Percentiles rank a stretch among this genome's conserved stretches.
Conservation (phyloP, 1,140 invertebrate species). For the Euwallacea similis region DNA sequence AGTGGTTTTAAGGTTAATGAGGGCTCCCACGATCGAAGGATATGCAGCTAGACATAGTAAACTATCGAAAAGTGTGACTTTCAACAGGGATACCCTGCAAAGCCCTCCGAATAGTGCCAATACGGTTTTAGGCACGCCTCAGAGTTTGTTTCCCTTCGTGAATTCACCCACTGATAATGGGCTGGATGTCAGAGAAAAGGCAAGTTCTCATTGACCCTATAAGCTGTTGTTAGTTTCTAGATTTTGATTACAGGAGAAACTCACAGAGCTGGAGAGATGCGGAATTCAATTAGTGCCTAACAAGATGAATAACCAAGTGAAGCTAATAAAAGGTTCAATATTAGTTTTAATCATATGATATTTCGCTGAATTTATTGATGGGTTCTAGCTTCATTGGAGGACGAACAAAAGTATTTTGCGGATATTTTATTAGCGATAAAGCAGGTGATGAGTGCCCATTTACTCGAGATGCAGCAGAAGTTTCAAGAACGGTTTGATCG, state of each 20-base stretch:
- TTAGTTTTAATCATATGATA: neutral
- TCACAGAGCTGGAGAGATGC: constrained; percentile 44
- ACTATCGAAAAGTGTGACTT: constrained; percentile 85
- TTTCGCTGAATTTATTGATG: neutral
- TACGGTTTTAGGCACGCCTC: constrained; percentile 41
- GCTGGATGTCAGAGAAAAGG: constrained; percentile 25
- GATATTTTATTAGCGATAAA: constrained; percentile 75
- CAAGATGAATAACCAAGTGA: constrained; percentile 50
- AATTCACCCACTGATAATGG: constrained; percentile 39
- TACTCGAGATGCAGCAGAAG: constrained; percentile 67
- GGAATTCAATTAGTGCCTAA: constrained; percentile 47
- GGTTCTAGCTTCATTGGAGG: constrained; percentile 53
- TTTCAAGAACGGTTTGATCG: constrained; percentile 70
- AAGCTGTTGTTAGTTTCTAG: neutral
- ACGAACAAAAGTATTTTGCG: constrained; percentile 75
- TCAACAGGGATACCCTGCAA: constrained; percentile 79
- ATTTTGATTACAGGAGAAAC: constrained; percentile 36
- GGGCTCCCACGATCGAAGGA: constrained; percentile 80
- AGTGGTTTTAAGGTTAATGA: constrained; percentile 57
- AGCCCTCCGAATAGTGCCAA: constrained; percentile 68
- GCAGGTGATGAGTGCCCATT: constrained; percentile 72
- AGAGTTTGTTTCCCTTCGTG: constrained; percentile 43
- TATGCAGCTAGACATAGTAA: constrained; percentile 85
- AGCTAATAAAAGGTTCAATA: constrained; percentile 48
- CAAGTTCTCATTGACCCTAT: neutral